Evolutionary conservation across 37 sponge, comb jelly and placozoan species (phyloP), one percentile per base, ranked within the genome.

Genomic region (Cladorhizidae sp.): DNA sequence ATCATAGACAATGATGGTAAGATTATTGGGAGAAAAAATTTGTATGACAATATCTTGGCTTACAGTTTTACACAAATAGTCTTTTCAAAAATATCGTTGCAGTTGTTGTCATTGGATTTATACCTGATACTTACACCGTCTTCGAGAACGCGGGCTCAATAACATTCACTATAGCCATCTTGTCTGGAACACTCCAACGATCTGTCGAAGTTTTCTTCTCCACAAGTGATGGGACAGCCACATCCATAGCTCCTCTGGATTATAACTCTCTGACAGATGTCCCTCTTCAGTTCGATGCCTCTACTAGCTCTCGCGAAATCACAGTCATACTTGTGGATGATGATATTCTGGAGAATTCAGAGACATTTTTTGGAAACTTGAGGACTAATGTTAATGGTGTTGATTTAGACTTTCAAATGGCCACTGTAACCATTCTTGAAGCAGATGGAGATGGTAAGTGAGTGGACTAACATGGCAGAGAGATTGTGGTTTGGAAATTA

Each of bases 221-320:
- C 41, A 86, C 87, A 43, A 7, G 2, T 29, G 76, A 75, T 80
- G 81, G 65, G 2, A 86, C 75, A 67, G 87, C 86, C 29, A 71
- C 74, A 18, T 72, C 72, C 3, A 21, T 67, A 2, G 36, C 37
- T 29, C 37, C 18, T 36, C 3, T 38, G 3, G 36, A 38, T 35
- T 67, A 32, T 67, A 5, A 9, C 38, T 15, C 68, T 38, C 9
- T 67, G 5, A 20, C 68, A 67, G 38, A 67, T 8, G 35, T 15
- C 5, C 37, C 17, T 36, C 39, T 67, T 67, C 68, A 35, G 38
- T 67, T 67, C 26, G 68, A 67, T 17, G 5, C 3, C 23, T 26
- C 59, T 14, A 67, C 35, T 67, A 1, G 1, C 11, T 32, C 37
- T 36, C 67, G 38, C 6, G 33, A 29, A 71, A 50, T 71, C 12